phyloP scores from a whole-genome alignment of 2,797 vertebrate genomes.

The Pantherophis vulpinus region DNA sequence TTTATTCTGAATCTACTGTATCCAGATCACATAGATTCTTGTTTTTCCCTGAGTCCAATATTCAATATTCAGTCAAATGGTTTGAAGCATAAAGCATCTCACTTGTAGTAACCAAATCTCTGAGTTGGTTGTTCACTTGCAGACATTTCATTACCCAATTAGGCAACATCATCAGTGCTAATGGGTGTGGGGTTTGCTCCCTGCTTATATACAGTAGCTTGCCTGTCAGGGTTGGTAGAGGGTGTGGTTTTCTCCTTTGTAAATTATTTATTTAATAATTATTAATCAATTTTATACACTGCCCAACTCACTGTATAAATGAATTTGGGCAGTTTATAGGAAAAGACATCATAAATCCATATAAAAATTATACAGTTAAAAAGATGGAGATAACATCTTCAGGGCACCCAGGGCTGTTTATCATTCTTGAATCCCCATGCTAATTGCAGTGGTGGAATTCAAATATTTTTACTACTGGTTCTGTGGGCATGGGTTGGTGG shows the following conservation, averaged over 20 bases:
- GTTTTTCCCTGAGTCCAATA: not conserved
- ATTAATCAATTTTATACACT: not conserved
- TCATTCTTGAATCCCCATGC: not conserved
- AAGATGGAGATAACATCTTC: not conserved
- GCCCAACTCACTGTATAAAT: not conserved
- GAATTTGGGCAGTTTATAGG: not conserved
- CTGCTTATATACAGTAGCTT: not conserved
- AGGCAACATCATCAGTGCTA: not conserved
- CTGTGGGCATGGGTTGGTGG: no score
- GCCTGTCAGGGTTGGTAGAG: not conserved
- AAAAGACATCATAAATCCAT: not conserved
- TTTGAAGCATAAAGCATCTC: not conserved
- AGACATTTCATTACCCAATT: not conserved
- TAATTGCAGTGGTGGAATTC: not conserved
- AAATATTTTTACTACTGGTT: no score
- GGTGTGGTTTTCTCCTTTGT: not conserved
- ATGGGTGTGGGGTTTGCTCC: not conserved
- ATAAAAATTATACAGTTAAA: not conserved
- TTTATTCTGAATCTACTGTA: not conserved
- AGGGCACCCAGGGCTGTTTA: not conserved
- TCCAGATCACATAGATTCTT: not conserved
- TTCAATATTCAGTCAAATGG: no score
- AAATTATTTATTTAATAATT: not conserved
- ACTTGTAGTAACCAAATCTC: not conserved
- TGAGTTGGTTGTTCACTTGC: not conserved